Evolutionary conservation across 2,888 invertebrate genomes (phyloP).

Genomic region (Abrostola tripartita): DNA sequence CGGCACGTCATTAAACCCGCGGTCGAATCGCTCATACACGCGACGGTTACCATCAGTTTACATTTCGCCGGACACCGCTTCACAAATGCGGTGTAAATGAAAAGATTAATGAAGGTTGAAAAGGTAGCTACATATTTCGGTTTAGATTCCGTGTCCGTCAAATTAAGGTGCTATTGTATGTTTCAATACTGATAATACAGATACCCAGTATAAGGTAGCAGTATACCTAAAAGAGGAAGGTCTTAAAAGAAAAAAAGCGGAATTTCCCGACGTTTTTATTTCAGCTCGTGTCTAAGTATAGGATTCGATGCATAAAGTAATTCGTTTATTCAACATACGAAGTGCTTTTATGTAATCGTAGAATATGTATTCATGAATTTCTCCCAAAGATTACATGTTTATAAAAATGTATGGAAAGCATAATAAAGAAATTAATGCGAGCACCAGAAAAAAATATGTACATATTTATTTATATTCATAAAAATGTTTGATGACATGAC

Average conservation of each 20-base stretch:
- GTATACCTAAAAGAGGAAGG: constrained; percentile 14
- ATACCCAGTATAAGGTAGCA: constrained; percentile 7
- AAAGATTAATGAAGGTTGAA: constrained; percentile 48
- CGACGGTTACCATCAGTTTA: constrained; percentile 47
- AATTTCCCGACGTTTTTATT: constrained; percentile 16
- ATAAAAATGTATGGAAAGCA: constrained; percentile 53
- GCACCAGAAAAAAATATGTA: constrained; percentile 53
- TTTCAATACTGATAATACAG: constrained; percentile 28
- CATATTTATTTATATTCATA: constrained; percentile 58
- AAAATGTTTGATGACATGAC: constrained; percentile 59
- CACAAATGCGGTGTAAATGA: constrained; percentile 32
- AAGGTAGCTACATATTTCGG: constrained; percentile 20
- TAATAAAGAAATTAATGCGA: constrained; percentile 61
- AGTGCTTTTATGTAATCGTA: constrained; percentile 54
- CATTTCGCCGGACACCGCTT: constrained; percentile 48
- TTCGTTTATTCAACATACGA: constrained; percentile 52
- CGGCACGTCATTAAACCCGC: constrained; percentile 45
- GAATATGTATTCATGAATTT: constrained; percentile 59
- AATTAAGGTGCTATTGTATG: constrained; percentile 40
- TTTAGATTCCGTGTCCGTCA: constrained; percentile 28
- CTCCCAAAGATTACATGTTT: constrained; percentile 59
- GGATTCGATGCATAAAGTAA: constrained; percentile 52
- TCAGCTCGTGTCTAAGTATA: constrained; percentile 42
- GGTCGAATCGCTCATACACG: constrained; percentile 44
- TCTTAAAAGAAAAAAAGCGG: constrained; percentile 18